Conservation (phyloP, 2,888 invertebrate genomes). For the Lycaena phlaeas region DNA sequence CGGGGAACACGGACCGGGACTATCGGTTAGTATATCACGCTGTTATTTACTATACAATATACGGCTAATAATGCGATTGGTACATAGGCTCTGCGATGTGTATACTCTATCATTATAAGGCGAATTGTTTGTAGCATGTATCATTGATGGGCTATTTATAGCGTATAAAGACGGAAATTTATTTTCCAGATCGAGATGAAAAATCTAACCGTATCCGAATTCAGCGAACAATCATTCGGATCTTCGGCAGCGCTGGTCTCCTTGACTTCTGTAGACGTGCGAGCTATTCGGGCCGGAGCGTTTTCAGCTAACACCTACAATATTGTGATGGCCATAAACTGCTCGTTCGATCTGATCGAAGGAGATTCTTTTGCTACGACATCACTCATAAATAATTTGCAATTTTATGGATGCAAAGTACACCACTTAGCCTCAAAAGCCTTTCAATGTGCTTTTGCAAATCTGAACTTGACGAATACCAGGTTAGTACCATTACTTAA, state of each 20-base stretch:
- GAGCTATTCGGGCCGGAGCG: slow-evolving; percentile 73
- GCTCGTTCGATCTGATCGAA: slow-evolving; percentile 73
- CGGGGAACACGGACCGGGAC: slow-evolving; percentile 77
- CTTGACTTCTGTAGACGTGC: slow-evolving; percentile 64
- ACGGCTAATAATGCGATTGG: too few relatives aligned
- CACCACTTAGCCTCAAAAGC: slow-evolving; percentile 71
- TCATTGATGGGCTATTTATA: not conserved
- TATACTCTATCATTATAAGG: not conserved
- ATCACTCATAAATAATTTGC: slow-evolving; percentile 75
- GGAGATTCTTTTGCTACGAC: slow-evolving; percentile 76
- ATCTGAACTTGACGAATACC: slow-evolving; percentile 76
- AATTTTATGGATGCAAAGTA: slow-evolving; percentile 73
- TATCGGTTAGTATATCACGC: slow-evolving; percentile 48
- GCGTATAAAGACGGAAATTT: not conserved
- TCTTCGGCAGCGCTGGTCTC: slow-evolving; percentile 75
- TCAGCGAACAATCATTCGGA: slow-evolving; percentile 76
- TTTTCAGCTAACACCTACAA: slow-evolving; percentile 78
- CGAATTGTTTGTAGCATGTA: not conserved
- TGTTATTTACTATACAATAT: too few relatives aligned
- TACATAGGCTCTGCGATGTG: slow-evolving; percentile 1
- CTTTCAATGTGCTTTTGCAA: slow-evolving; percentile 75
- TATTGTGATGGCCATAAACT: slow-evolving; percentile 74
- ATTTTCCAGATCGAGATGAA: slow-evolving; percentile 76
- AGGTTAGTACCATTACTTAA: slow-evolving; percentile 51
- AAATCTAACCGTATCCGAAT: slow-evolving; percentile 70